These are phyloP conservation scores for Drosophila quadrilineata DNA, from an alignment of 1,140 invertebrate genomes.

Conservation along the genomic window DNA sequence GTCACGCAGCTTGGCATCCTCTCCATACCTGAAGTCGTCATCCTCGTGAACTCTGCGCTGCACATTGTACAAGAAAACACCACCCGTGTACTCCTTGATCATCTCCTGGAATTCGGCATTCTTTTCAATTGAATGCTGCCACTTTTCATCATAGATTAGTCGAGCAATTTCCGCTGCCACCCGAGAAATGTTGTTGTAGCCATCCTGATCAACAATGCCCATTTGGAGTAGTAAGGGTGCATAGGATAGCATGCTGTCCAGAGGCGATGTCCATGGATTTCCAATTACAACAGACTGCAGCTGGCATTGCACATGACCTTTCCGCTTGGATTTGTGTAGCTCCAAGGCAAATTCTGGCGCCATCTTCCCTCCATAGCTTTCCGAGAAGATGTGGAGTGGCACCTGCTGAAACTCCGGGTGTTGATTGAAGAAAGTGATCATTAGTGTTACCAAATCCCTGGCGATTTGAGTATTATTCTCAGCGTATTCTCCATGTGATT, in stretches of 20 bases:
- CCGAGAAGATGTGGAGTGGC: constrained; percentile 91
- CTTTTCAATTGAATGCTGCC: constrained; percentile 82
- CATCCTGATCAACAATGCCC: constrained; percentile 85
- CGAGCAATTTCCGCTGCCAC: constrained; percentile 82
- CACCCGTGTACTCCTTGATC: constrained; percentile 32
- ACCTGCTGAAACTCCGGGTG: constrained; percentile 86
- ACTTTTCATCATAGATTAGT: constrained; percentile 83
- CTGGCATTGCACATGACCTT: constrained; percentile 85
- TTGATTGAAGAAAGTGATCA: constrained; percentile 85
- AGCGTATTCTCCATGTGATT: constrained; percentile 82
- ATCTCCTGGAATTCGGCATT: constrained; percentile 30
- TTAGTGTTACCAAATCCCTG: constrained; percentile 87
- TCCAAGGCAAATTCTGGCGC: constrained; percentile 88
- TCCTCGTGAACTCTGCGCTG: constrained; percentile 44
- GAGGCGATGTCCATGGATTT: constrained; percentile 93
- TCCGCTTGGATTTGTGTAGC: constrained; percentile 84
- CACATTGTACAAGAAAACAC: constrained; percentile 59
- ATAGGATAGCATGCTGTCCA: constrained; percentile 91
- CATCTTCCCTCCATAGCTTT: constrained; percentile 97
- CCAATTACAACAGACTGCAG: constrained; percentile 90
- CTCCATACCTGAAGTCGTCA: constrained; percentile 60
- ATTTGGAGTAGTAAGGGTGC: constrained; percentile 84
- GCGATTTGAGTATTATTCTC: constrained; percentile 89
- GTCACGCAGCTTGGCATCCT: constrained; percentile 79
- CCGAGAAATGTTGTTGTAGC: constrained; percentile 82